Evolutionary conservation across 2,113 vertebrate genomes (phyloP).

Genomic region (Micronycteris hirsuta): DNA sequence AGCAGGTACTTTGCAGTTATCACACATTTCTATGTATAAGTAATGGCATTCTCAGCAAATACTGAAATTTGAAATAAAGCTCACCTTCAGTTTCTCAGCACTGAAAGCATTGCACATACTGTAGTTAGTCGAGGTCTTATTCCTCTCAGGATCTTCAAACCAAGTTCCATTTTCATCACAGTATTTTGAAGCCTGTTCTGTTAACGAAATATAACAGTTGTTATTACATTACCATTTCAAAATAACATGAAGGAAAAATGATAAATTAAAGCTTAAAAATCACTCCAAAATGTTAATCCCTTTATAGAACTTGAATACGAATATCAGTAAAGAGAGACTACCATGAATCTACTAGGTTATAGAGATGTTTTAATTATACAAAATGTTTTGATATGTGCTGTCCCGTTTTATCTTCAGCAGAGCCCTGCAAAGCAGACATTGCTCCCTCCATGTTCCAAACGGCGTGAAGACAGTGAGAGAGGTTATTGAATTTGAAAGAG

Average conservation of each 20-base stretch:
- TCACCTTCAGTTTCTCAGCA: constrained; percentile 90
- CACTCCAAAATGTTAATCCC: not conserved
- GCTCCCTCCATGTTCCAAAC: not conserved
- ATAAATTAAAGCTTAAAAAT: not conserved
- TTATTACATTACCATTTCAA: not conserved
- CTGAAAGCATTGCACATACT: constrained; percentile 93
- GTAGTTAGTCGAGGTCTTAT: constrained; percentile 97
- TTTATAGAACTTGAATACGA: not conserved
- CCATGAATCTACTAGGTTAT: not conserved
- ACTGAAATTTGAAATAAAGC: not conserved
- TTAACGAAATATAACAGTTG: constrained; percentile 45
- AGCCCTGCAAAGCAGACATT: not conserved
- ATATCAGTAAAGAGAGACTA: not conserved
- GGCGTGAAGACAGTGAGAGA: not conserved
- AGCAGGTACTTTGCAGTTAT: not conserved
- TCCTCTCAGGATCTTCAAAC: constrained; percentile 95
- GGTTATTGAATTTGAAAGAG: not conserved
- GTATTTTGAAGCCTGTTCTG: constrained; percentile 93
- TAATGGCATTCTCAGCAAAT: not conserved
- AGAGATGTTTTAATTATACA: not conserved
- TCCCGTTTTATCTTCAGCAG: not conserved
- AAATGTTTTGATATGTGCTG: not conserved
- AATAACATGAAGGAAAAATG: not conserved
- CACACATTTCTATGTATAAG: not conserved
- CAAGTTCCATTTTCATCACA: constrained; percentile 93